A percentile compares a stretch with the other conserved stretches of the same genome.
These are phyloP conservation scores for Periophthalmus magnuspinnatus DNA, from an alignment of 2,797 vertebrate species.

Conservation along the genomic window DNA sequence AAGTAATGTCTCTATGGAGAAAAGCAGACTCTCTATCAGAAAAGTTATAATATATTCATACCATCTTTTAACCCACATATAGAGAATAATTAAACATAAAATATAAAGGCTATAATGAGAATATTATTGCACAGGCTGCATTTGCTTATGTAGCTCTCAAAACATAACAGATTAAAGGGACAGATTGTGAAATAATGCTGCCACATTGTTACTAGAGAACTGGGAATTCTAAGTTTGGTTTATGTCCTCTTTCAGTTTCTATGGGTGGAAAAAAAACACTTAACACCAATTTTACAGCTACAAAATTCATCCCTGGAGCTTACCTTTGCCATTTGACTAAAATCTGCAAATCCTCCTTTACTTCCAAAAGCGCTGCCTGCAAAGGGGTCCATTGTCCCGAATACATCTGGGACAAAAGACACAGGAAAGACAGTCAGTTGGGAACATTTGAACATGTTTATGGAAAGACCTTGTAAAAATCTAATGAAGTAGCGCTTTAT, in stretches of 20 bases:
- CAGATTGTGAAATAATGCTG: neutral
- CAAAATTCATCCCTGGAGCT: slow-evolving; percentile 37
- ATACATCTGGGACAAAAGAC: slow-evolving; percentile 81
- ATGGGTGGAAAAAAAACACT: slow-evolving; percentile 46
- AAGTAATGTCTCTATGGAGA: neutral
- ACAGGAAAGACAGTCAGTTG: slow-evolving; percentile 41
- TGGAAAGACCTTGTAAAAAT: slow-evolving; percentile 55
- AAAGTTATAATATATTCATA: neutral
- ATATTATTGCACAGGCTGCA: neutral
- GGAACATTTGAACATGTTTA: slow-evolving; percentile 52
- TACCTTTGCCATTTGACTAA: slow-evolving; percentile 98
- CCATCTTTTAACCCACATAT: neutral
- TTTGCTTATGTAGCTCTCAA: neutral
- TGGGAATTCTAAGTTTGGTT: neutral
- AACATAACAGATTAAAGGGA: neutral
- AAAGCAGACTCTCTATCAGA: no score
- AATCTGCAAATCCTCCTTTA: slow-evolving; percentile 91
- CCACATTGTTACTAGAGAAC: neutral
- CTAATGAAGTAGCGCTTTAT: slow-evolving; percentile 45
- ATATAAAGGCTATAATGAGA: no score
- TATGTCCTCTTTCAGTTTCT: neutral
- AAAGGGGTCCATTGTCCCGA: slow-evolving; percentile 87
- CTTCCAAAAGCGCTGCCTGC: slow-evolving; percentile 82
- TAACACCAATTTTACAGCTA: slow-evolving; percentile 55
- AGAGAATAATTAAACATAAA: no score